These are phyloP conservation scores for Brachyrhaphis roseni DNA, from an alignment of 2,797 vertebrate species.

Conservation along the genomic window DNA sequence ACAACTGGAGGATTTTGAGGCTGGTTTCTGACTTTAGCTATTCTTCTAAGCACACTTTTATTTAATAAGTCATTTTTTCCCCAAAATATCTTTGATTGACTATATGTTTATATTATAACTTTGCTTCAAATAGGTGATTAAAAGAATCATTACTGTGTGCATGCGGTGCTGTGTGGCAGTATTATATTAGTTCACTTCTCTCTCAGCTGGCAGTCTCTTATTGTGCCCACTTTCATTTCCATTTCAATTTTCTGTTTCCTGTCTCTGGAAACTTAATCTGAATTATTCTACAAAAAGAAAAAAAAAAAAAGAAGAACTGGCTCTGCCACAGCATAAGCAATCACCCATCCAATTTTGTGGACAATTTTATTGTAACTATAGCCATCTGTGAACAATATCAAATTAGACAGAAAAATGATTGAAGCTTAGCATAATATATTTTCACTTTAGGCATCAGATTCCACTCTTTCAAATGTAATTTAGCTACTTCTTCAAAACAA, in stretches of 20 bases:
- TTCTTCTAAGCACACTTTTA: not conserved
- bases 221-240: slow-evolving; percentile 87
- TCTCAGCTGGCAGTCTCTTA: slow-evolving; percentile 67
- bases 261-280: slow-evolving; percentile 86
- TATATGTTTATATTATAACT: slow-evolving; percentile 21
- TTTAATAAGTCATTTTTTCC: not conserved
- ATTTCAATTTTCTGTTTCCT: slow-evolving; percentile 91
- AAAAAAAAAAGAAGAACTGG: slow-evolving; percentile 62
- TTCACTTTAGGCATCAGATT: slow-evolving; percentile 29
- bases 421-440: not conserved
- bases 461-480: slow-evolving; percentile 7
- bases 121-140: slow-evolving; percentile 22
- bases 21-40: not conserved
- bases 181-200: slow-evolving; percentile 52
- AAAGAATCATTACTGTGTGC: slow-evolving; percentile 37
- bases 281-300: slow-evolving; percentile 75
- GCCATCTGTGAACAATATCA: slow-evolving; percentile 63
- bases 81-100: slow-evolving; percentile 7
- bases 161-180: slow-evolving; percentile 31
- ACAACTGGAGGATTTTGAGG: slow-evolving; percentile 1
- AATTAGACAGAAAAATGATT: slow-evolving; percentile 65
- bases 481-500: not conserved
- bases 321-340: slow-evolving; percentile 81
- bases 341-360: slow-evolving; percentile 53
- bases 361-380: slow-evolving; percentile 62